A percentile compares a stretch with the other conserved stretches of the same genome.
phyloP scores from a whole-genome alignment of 92 coral and sea anemone species.

The Desmophyllum pertusum region DNA sequence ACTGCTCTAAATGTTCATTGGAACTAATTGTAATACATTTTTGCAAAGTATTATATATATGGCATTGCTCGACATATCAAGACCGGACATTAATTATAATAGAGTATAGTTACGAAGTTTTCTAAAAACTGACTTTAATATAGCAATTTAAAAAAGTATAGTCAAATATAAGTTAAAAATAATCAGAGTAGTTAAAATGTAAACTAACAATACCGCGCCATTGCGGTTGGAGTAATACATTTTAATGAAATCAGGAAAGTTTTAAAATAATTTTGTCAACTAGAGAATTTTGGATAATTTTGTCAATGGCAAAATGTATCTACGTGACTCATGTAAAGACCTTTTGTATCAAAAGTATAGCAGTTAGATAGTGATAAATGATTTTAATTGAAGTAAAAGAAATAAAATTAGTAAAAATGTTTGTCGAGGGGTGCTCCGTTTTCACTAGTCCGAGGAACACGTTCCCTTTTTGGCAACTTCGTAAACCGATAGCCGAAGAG shows the following conservation, averaged over 20 bases:
- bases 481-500: background rate
- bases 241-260: background rate
- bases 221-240: background rate
- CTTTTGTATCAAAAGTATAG: background rate
- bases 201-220: background rate
- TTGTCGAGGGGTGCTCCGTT: background rate
- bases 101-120: background rate
- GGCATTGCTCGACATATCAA: background rate
- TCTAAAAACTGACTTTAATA: background rate
- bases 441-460: background rate
- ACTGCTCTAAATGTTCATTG: background rate
- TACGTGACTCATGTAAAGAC: background rate
- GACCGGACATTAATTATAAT: background rate
- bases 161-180: background rate
- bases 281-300: no score
- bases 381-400: background rate
- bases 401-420: background rate
- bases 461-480: background rate
- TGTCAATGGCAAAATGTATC: background rate
- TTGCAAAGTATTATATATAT: background rate
- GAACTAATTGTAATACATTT: no score
- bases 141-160: background rate
- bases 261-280: no score
- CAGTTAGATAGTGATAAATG: background rate
- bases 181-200: background rate